Conservation (phyloP, 1,140 invertebrate genomes). For the Saccostrea glomerata region DNA sequence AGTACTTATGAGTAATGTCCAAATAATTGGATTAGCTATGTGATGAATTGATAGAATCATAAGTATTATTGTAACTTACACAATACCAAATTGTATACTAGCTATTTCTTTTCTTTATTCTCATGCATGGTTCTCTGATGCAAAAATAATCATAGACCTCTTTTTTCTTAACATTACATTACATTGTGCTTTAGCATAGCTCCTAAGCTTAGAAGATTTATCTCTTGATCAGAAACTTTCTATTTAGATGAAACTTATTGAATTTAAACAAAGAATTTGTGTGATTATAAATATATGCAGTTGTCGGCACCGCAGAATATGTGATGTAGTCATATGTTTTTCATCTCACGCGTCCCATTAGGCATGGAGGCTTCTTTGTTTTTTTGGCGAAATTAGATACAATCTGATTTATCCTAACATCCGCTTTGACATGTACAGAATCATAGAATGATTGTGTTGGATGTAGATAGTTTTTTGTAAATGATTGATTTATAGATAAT, state of each 20-base stretch:
- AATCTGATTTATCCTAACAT: constrained; percentile 38
- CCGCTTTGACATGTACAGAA: constrained; percentile 37
- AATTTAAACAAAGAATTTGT: constrained; percentile 35
- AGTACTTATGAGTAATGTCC: constrained; percentile 35
- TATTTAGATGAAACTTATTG: constrained; percentile 31
- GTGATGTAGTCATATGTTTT: constrained; percentile 38
- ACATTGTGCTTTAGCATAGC: neutral
- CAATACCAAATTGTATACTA: constrained; percentile 17
- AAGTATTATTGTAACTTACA: constrained; percentile 32
- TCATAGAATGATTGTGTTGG: constrained; percentile 36
- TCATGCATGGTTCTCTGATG: neutral
- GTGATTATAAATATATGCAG: constrained; percentile 27
- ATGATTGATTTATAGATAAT: constrained; percentile 39
- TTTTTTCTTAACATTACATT: neutral
- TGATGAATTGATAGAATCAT: constrained; percentile 18
- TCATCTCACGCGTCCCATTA: constrained; percentile 27
- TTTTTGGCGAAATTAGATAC: constrained; percentile 38
- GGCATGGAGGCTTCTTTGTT: constrained; percentile 35
- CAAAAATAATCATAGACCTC: neutral
- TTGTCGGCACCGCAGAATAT: constrained; percentile 25
- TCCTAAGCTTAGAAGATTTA: neutral
- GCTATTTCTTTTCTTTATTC: neutral
- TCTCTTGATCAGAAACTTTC: constrained; percentile 27
- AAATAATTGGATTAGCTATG: constrained; percentile 31
- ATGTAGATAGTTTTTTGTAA: constrained; percentile 35